Evolutionary conservation across 2,888 invertebrate genomes (phyloP), one percentile per base, ranked within the genome.

Genomic region (Spisula solida): DNA sequence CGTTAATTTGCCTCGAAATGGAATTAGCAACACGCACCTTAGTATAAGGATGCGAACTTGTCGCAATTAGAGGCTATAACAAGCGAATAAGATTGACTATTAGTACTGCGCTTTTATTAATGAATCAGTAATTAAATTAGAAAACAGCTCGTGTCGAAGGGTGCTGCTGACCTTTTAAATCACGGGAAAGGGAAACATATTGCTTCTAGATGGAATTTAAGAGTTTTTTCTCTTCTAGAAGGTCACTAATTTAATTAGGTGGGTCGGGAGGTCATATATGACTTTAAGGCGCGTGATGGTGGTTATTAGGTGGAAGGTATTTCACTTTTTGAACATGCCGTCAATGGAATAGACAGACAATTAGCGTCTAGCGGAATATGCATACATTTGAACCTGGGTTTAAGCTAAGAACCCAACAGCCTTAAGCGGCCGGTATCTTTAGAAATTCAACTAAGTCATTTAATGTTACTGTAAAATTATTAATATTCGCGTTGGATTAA

Each of bases 11-110:
- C 75, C 75, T 78, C 41, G 47, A 84, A 90, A 92, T 89, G 85
- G 89, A 89, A 92, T 92, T 90, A 92, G 81, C 88, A 81, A 41
- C 92, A 88, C 90, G 87, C 90, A 90, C 90, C 92, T 88, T 89
- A 70, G 80, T 84, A 86, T 83, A 29, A 70, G 84, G 83, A 86
- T 88, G 84, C 82, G 88, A 86, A 87, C 89, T 90, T 89, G 75
- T 86, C 90, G 86, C 90, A 90, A 87, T 85, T 83, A 88, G 31
- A 80, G 82, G 90, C 80, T 66, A 89, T 92, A 89, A 89, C 83
- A 70, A 56, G 82, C 18, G 88, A 82, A 70, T 60, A 78, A 88
- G 86, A 92, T 92, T 90, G 90, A 87, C 88, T 88, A 92, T 90
- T 92, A 90, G 88, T 86, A 47, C 86, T 86, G 85, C 84, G 81